These are phyloP conservation scores for Dolichallabes microphthalmus DNA, from an alignment of 2,113 vertebrate species.

Conservation along the genomic window DNA sequence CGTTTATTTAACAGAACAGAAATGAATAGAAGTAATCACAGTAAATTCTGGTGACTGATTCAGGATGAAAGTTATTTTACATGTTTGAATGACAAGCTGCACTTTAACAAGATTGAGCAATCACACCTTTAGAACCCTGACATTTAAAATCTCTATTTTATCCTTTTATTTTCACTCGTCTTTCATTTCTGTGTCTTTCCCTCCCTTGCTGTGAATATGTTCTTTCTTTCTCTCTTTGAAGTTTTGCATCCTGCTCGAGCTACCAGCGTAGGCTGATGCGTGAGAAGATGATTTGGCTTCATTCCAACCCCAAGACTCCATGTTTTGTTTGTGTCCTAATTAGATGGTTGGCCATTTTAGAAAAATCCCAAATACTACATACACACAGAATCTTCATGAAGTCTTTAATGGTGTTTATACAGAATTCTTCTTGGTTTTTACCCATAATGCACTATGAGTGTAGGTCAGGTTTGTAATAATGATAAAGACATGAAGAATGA, in stretches of 20 bases:
- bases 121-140: slow-evolving; percentile 5
- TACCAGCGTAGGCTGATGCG: not conserved
- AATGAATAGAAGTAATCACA: not conserved
- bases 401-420: not conserved
- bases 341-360: not conserved
- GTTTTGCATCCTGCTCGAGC: not conserved
- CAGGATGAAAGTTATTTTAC: not conserved
- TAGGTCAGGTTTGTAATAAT: not conserved
- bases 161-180: not conserved
- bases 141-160: slow-evolving; percentile 3
- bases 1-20: not conserved
- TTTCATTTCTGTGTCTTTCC: slow-evolving; percentile 1
- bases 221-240: not conserved
- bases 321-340: not conserved
- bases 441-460: not conserved
- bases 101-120: slow-evolving; percentile 10
- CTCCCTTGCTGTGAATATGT: not conserved
- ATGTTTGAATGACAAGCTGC: slow-evolving; percentile 2
- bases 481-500: not conserved
- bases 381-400: not conserved
- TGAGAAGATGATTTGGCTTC: not conserved
- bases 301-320: not conserved
- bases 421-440: not conserved
- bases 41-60: not conserved
- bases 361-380: not conserved